A percentile compares a stretch with the other conserved stretches of the same genome.
Conservation (phyloP, 2,113 vertebrate genomes). For the Hucho hucho region DNA sequence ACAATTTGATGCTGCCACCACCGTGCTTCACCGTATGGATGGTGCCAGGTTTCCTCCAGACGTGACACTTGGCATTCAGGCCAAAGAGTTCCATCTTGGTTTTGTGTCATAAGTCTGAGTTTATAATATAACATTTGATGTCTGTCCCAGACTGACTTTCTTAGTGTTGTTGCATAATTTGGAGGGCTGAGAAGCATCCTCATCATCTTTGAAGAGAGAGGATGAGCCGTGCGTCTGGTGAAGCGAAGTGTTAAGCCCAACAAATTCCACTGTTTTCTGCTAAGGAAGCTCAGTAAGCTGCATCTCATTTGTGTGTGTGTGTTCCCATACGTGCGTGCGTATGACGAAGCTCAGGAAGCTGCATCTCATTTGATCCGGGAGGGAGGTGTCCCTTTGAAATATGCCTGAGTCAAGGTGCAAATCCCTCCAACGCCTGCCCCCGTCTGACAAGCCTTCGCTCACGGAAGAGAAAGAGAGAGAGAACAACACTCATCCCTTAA, state of each 20-base stretch:
- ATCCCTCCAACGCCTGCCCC: conserved; percentile 25
- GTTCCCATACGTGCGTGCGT: not conserved
- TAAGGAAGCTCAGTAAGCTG: conserved; percentile 37
- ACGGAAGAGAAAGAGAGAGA: not conserved
- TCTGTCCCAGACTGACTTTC: conserved; percentile 28
- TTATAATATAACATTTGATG: not conserved
- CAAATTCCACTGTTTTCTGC: conserved; percentile 68
- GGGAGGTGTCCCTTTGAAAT: conserved; percentile 58
- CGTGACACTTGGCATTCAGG: too few species aligned
- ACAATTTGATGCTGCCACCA: too few species aligned
- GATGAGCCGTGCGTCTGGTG: conserved; percentile 44
- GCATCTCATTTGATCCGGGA: conserved; percentile 61
- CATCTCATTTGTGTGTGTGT: too few species aligned
- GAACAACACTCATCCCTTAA: not conserved
- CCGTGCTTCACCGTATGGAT: too few species aligned
- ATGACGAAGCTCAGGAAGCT: conserved; percentile 19
- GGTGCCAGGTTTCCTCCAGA: too few species aligned
- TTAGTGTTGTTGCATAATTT: conserved; percentile 28
- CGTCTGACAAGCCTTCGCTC: conserved; percentile 20
- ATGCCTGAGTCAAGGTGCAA: conserved; percentile 53
- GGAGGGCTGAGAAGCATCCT: conserved; percentile 30
- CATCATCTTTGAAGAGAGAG: conserved; percentile 18
- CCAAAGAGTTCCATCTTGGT: too few species aligned
- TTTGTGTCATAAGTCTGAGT: not conserved
- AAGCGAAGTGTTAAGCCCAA: conserved; percentile 62